These are phyloP conservation scores for Semnornis frantzii DNA, from an alignment of 2,113 vertebrate genomes.

Conservation along the genomic window DNA sequence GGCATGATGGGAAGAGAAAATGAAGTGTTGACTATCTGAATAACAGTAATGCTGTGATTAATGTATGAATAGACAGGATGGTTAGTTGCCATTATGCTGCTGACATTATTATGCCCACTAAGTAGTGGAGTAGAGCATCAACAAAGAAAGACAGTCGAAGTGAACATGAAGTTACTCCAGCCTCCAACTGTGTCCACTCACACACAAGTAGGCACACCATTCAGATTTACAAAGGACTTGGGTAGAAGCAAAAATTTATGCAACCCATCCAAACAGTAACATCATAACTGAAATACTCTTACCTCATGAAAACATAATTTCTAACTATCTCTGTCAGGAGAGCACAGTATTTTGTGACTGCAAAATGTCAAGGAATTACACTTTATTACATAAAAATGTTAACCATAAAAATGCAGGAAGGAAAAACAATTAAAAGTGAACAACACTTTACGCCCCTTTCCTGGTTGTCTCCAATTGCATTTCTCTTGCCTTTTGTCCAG, in stretches of 20 bases:
- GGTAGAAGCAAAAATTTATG: background rate
- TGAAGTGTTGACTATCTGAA: background rate
- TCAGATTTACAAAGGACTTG: background rate
- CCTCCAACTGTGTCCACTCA: background rate
- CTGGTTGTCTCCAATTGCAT: accelerated
- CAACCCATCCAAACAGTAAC: background rate
- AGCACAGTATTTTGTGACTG: background rate
- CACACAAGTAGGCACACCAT: background rate
- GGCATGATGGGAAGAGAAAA: background rate
- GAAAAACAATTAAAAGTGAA: background rate
- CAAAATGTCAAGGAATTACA: background rate
- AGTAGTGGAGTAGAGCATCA: background rate
- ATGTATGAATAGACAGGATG: background rate
- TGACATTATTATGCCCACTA: background rate
- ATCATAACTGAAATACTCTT: background rate
- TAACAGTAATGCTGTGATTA: background rate
- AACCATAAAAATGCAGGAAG: background rate
- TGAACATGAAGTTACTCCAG: background rate
- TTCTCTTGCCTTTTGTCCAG: background rate
- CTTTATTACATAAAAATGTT: background rate
- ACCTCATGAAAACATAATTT: background rate
- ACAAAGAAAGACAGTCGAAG: background rate
- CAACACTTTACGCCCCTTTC: background rate
- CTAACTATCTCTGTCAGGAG: background rate
- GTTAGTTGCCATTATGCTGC: background rate